Conservation (phyloP, 2,113 vertebrate species). For the Sula dactylatra region DNA sequence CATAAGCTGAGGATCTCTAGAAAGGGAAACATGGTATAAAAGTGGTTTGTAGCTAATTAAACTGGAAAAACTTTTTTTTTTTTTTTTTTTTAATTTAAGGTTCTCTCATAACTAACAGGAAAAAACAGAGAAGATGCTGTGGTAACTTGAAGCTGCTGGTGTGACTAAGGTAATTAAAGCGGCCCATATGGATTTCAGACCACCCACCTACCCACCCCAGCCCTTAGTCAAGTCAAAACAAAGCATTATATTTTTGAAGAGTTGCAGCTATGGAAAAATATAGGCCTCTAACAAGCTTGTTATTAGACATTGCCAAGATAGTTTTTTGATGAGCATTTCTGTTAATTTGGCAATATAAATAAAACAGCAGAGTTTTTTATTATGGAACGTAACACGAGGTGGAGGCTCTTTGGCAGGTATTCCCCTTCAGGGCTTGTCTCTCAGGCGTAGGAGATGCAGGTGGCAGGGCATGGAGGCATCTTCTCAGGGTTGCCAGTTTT, state of each 20-base stretch:
- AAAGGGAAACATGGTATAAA: not conserved
- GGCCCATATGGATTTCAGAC: slow-evolving; percentile 56
- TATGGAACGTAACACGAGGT: not conserved
- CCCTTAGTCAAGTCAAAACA: slow-evolving; percentile 63
- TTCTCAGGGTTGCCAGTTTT: not conserved
- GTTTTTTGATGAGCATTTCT: slow-evolving; percentile 5
- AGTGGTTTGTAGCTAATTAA: slow-evolving; percentile 1
- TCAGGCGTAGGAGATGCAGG: not conserved
- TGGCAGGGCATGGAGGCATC: not conserved
- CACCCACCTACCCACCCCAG: slow-evolving; percentile 47
- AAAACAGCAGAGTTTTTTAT: not conserved
- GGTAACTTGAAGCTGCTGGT: slow-evolving; percentile 5
- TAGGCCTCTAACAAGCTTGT: not conserved
- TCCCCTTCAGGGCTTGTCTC: not conserved
- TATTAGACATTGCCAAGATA: slow-evolving; percentile 22
- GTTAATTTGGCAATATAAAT: slow-evolving; percentile 1
- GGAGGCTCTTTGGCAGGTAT: not conserved
- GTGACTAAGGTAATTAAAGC: slow-evolving; percentile 62
- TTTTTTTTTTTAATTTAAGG: not conserved
- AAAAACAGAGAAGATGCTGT: slow-evolving; percentile 22
- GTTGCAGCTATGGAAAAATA: slow-evolving; percentile 10
- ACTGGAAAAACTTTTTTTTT: not conserved
- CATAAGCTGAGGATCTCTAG: not conserved
- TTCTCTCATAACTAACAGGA: not conserved
- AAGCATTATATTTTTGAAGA: slow-evolving; percentile 33